These are phyloP conservation scores for Phaenicophaeus curvirostris DNA, from an alignment of 2,797 vertebrate species.

Conservation along the genomic window DNA sequence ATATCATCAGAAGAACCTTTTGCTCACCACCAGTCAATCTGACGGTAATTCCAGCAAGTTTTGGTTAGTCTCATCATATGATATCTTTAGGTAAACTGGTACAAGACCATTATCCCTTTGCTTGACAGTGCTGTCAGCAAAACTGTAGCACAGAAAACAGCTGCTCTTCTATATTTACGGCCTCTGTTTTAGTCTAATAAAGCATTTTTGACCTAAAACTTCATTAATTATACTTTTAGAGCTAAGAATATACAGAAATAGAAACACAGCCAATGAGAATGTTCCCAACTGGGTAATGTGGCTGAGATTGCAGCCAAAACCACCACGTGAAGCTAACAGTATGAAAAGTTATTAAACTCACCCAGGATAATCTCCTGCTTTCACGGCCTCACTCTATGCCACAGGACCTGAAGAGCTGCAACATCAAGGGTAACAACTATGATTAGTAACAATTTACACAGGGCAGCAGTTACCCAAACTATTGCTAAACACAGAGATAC, in stretches of 20 bases:
- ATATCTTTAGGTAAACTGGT: neutral
- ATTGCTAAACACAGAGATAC: fast-evolving
- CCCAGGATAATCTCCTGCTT: neutral
- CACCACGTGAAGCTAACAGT: fast-evolving
- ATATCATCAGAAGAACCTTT: constrained; percentile 80
- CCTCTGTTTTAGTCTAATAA: fast-evolving
- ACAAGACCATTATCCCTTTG: neutral
- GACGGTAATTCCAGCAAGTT: constrained; percentile 94
- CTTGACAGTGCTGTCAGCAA: neutral
- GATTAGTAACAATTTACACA: neutral
- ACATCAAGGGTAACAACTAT: neutral
- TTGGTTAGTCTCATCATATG: constrained; percentile 86
- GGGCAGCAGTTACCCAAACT: neutral
- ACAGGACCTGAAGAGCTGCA: neutral
- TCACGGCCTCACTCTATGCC: neutral
- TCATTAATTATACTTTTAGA: neutral
- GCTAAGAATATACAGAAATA: neutral
- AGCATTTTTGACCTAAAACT: neutral
- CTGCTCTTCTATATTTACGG: neutral
- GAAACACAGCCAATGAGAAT: neutral
- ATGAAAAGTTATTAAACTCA: neutral
- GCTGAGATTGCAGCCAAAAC: neutral
- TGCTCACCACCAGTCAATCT: constrained; percentile 87
- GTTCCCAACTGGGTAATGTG: neutral
- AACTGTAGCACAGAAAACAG: neutral